These are phyloP conservation scores for Scolopax mira DNA, from an alignment of 2,113 vertebrate genomes.

Conservation along the genomic window DNA sequence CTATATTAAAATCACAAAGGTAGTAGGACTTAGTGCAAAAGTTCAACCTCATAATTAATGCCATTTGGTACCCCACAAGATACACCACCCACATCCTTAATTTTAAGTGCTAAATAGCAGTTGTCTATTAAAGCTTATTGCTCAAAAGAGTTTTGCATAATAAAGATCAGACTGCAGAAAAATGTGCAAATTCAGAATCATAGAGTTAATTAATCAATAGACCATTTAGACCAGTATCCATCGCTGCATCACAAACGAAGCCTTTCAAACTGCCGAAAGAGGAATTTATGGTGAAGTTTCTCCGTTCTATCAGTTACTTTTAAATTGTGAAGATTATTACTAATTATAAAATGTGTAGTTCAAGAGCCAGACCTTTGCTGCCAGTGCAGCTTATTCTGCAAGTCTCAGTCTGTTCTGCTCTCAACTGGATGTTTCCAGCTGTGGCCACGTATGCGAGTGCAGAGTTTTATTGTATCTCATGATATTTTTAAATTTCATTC, in stretches of 20 bases:
- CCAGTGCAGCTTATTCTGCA: neutral
- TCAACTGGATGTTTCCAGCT: neutral
- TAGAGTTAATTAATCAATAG: neutral
- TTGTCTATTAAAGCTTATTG: neutral
- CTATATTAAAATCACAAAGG: neutral
- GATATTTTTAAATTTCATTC: conserved; percentile 14
- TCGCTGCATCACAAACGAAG: neutral
- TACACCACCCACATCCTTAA: neutral
- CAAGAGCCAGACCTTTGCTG: neutral
- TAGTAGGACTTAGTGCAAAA: neutral
- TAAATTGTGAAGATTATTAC: neutral
- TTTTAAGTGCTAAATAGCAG: neutral
- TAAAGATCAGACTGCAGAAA: neutral
- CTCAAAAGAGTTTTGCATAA: neutral
- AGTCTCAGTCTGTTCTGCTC: neutral
- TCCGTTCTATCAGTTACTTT: neutral
- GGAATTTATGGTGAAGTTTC: neutral
- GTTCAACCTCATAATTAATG: conserved; percentile 14
- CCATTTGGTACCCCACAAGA: neutral
- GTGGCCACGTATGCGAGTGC: neutral
- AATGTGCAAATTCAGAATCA: neutral
- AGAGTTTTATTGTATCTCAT: neutral
- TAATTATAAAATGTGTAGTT: neutral
- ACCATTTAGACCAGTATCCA: neutral
- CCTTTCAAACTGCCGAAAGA: neutral